Base-by-base conservation (phyloP, 2,888 invertebrate genomes). In the Norana najaformis region DNA sequence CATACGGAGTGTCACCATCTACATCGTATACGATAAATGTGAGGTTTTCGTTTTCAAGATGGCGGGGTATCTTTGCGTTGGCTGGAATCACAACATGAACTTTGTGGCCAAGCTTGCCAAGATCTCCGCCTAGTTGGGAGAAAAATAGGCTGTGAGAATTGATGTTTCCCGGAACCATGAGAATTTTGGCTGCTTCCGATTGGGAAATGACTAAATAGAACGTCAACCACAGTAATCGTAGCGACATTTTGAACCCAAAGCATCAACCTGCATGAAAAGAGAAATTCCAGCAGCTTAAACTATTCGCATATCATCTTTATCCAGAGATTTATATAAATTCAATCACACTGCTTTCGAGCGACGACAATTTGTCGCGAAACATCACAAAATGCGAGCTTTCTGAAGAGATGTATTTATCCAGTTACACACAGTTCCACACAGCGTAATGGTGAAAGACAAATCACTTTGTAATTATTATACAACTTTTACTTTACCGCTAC, bases 101-200 rank as follows among this genome's bases (percentile, higher is more conserved):
- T 34, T 83, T 39, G n/a, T 89, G 89, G 16, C 89, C 89, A 34
- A 83, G 82, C n/a, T 83, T 69, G n/a, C 83, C 82, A 20, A 89
- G 89, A 38, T 83, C 89, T 30, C 23, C 39, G 18, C 83, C 89
- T 1, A 89, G 89, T 38, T 89, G 82, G 1, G 82, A 30, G 89
- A 82, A 89, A 83, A 35, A 83, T 20, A 83, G 23, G 38, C 20
- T 35, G 82, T 89, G 89, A 35, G 89, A 38, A 30, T 83, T 82
- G 38, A 89, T 16, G 36, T 36, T 83, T 16, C 36, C n/a, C 38
- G 89, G 89, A 89, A 83, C n/a, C 37, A 89, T 4, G n/a, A 89
- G 35, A 39, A 89, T 37, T 83, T 89, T 89, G n/a, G 37, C 89
- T 53, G 53, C 41, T 83, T 89, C 83, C 8, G n/a, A 69, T 69